phyloP scores from a whole-genome alignment of 2,113 vertebrate species.

The Coregonus clupeaformis region DNA sequence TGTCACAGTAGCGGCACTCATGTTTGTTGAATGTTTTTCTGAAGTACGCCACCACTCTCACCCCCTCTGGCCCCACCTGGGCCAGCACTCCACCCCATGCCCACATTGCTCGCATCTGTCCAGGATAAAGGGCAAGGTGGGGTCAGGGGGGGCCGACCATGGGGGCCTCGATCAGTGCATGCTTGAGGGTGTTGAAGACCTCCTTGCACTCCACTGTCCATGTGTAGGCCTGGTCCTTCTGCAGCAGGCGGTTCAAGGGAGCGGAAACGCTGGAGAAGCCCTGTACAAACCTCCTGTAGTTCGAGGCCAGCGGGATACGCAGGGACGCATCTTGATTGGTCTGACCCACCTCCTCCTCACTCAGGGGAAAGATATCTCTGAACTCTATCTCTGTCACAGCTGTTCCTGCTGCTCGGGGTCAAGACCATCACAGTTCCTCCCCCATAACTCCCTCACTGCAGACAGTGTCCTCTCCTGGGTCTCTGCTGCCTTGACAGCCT shows the following conservation, averaged over 20 bases:
- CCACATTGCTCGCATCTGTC: constrained; percentile 19
- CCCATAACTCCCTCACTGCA: too few species aligned
- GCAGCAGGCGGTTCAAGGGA: constrained; percentile 9
- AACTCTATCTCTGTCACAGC: too few species aligned
- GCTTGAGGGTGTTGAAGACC: constrained; percentile 5
- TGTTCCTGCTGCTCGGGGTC: too few species aligned
- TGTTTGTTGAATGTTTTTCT: constrained; percentile 15
- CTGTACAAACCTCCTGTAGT: too few species aligned
- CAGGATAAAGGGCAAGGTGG: constrained; percentile 18
- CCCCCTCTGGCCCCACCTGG: background rate
- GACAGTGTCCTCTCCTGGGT: too few species aligned
- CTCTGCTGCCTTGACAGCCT: too few species aligned
- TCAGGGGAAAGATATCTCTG: too few species aligned
- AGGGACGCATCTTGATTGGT: too few species aligned
- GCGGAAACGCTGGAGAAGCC: background rate
- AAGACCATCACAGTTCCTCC: too few species aligned
- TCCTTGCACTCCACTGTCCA: constrained; percentile 9
- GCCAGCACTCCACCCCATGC: constrained; percentile 1
- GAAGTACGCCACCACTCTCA: constrained; percentile 21
- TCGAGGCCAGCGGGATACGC: too few species aligned
- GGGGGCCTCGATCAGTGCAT: background rate
- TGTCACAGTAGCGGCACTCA: too few species aligned
- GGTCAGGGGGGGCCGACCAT: constrained; percentile 7
- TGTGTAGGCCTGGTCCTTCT: constrained; percentile 4
- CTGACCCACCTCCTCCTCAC: too few species aligned